A percentile compares a stretch with the other conserved stretches of the same genome.
Conservation (phyloP, 2,888 invertebrate genomes). For the Pterostichus niger region DNA sequence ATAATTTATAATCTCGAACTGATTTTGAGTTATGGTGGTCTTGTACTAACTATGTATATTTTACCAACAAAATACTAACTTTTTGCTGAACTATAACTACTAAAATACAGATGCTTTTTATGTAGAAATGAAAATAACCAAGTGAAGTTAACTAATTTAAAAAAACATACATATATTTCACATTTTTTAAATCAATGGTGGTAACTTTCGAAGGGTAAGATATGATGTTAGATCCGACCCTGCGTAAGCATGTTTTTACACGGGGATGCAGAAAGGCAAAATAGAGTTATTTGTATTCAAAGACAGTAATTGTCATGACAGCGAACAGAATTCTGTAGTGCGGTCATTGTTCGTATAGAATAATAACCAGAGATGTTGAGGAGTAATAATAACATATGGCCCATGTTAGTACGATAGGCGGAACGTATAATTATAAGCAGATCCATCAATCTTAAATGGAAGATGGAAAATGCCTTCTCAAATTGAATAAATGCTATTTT, state of each 20-base stretch:
- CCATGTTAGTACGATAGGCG: constrained; percentile 39
- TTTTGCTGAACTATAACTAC: no score
- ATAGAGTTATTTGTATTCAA: constrained; percentile 66
- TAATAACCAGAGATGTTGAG: constrained; percentile 56
- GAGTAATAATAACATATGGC: constrained; percentile 57
- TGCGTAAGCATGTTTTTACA: not conserved
- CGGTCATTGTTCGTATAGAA: constrained; percentile 58
- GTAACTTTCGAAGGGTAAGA: no score
- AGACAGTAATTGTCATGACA: constrained; percentile 61
- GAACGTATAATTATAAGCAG: constrained; percentile 61
- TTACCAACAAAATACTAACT: no score
- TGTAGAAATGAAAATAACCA: no score
- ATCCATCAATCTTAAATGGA: constrained; percentile 61
- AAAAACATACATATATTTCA: no score
- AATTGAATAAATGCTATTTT: constrained; percentile 55
- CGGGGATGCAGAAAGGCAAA: constrained; percentile 46
- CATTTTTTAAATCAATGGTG: no score
- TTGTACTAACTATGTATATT: no score
- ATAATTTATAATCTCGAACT: no score
- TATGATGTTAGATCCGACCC: no score
- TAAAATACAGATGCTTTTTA: no score
- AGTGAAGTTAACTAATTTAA: no score
- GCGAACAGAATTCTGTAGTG: constrained; percentile 46
- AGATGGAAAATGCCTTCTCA: constrained; percentile 52
- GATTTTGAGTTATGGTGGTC: no score